A percentile compares a stretch with the other conserved stretches of the same genome.
Conservation (phyloP, 2,113 vertebrate genomes). For the Crotalus tigris region DNA sequence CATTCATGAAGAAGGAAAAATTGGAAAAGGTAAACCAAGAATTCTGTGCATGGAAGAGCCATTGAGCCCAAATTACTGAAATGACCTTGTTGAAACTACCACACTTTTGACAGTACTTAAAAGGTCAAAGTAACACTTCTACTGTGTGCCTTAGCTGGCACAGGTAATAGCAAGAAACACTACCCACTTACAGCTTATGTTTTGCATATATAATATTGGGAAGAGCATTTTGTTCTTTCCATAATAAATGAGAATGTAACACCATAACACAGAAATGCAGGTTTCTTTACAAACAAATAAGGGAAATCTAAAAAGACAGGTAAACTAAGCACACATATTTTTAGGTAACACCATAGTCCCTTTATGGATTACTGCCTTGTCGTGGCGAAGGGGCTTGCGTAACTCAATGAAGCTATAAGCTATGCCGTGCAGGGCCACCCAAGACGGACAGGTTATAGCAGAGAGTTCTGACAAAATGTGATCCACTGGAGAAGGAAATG, state of each 20-base stretch:
- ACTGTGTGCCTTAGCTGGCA: not conserved
- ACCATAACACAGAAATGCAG: not conserved
- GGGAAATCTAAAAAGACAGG: conserved; percentile 22
- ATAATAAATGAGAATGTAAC: conserved; percentile 53
- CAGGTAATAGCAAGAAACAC: conserved; percentile 17
- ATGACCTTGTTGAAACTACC: not conserved
- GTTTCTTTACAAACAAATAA: conserved; percentile 42
- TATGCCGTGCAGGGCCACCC: no score
- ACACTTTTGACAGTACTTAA: not conserved
- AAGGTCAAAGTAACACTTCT: not conserved
- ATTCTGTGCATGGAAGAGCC: not conserved
- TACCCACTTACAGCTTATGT: not conserved
- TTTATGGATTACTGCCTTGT: no score
- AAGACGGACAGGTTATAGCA: no score
- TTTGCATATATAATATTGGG: conserved; percentile 1
- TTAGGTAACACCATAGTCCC: conserved; percentile 16
- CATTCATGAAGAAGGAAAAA: not conserved
- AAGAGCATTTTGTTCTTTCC: conserved; percentile 48
- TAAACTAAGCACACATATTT: conserved; percentile 7
- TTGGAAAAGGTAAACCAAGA: not conserved
- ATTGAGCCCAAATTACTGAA: not conserved
- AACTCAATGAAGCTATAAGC: no score
- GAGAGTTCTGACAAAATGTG: no score
- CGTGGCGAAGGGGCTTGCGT: no score
- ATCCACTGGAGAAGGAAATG: no score